These are phyloP conservation scores for Hippopotamyrus pictus DNA, from an alignment of 2,797 vertebrate genomes.

Conservation along the genomic window DNA sequence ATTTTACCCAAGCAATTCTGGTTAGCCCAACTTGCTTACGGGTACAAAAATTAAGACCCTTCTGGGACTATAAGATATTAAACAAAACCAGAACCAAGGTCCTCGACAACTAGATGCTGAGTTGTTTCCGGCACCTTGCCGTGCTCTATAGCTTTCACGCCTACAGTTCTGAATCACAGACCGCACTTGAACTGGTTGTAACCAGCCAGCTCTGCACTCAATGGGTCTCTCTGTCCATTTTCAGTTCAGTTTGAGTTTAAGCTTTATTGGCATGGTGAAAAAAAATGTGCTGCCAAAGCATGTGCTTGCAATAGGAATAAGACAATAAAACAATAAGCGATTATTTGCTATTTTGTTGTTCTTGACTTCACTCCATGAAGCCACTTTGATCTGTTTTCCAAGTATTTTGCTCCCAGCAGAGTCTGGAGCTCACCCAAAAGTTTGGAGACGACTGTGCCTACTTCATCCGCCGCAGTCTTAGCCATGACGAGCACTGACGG, in stretches of 20 bases:
- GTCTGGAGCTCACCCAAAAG: background rate
- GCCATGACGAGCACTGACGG: background rate
- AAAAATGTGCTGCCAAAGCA: background rate
- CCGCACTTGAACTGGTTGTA: background rate
- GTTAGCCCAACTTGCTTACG: background rate
- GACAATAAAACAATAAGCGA: constrained; percentile 13
- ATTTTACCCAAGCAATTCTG: background rate
- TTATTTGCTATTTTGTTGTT: constrained; percentile 10
- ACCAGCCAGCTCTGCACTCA: background rate
- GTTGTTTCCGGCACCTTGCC: background rate
- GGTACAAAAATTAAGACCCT: background rate
- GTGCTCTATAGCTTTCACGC: background rate
- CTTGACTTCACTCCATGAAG: constrained; percentile 6
- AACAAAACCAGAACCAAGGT: background rate
- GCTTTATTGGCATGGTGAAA: constrained; percentile 4
- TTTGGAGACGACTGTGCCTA: background rate
- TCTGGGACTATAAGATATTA: background rate
- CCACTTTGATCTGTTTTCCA: constrained; percentile 8
- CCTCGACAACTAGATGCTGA: background rate
- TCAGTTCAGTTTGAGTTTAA: constrained; percentile 3
- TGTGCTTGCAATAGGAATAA: constrained; percentile 14
- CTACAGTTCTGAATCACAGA: background rate
- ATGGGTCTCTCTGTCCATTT: constrained; percentile 1
- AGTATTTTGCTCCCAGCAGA: constrained; percentile 7
- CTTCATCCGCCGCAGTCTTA: background rate